Conservation (phyloP, 2,888 invertebrate species). For the Tipula unca region DNA sequence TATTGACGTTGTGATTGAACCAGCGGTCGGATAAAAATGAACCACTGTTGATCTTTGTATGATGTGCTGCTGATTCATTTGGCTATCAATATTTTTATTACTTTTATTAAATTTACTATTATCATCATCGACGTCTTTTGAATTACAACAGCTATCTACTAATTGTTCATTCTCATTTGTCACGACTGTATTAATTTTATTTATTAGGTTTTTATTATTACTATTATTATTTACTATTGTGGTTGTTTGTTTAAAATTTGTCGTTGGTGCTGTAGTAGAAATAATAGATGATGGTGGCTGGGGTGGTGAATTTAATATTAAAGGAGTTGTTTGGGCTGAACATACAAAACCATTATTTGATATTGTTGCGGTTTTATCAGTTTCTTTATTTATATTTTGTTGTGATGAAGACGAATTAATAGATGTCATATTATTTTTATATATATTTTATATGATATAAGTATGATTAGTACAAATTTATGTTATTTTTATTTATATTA, state of each 20-base stretch:
- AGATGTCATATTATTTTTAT: background rate
- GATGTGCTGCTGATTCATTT: background rate
- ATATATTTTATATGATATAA: too few relatives aligned
- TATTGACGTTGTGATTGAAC: background rate
- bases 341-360: background rate
- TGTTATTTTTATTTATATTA: background rate
- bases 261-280: background rate
- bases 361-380: background rate
- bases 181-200: background rate
- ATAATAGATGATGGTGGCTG: background rate
- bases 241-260: background rate
- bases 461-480: too few relatives aligned
- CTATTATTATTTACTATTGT: background rate
- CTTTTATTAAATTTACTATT: background rate
- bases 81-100: background rate
- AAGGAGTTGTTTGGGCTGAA: background rate
- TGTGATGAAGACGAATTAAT: background rate
- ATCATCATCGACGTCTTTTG: background rate
- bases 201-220: background rate
- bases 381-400: background rate
- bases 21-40: background rate
- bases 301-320: background rate
- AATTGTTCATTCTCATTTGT: background rate
- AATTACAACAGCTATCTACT: background rate
- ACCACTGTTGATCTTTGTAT: background rate